These are phyloP conservation scores for Urocitellus parryii DNA, from an alignment of 2,113 vertebrate species.

Conservation along the genomic window DNA sequence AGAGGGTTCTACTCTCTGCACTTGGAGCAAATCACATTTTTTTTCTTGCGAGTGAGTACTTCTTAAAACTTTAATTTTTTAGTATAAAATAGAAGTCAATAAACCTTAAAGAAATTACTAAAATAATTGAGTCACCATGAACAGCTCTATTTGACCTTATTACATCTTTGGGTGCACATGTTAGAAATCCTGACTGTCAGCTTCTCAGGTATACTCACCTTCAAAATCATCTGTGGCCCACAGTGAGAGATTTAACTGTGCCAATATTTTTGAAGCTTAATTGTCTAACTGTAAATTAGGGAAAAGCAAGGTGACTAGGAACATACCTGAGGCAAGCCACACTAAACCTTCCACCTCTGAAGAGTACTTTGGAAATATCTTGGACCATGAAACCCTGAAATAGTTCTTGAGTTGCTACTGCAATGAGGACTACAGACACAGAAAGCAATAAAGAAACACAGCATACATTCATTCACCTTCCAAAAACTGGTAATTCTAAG, in stretches of 20 bases:
- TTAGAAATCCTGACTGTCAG: conserved; percentile 25
- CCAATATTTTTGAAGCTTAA: conserved; percentile 28
- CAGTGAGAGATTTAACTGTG: neutral
- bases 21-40: neutral
- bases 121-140: conserved; percentile 30
- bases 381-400: neutral
- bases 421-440: neutral
- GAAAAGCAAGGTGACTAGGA: neutral
- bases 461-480: neutral
- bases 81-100: neutral
- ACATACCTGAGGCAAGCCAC: neutral
- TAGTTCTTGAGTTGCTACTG: neutral
- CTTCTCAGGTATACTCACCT: neutral
- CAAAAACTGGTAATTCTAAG: neutral
- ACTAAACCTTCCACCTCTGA: neutral
- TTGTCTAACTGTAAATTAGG: neutral
- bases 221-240: neutral
- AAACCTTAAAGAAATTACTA: conserved; percentile 24
- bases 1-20: neutral
- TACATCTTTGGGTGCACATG: neutral
- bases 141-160: neutral
- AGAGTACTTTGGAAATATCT: neutral
- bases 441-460: neutral
- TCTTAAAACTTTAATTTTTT: neutral
- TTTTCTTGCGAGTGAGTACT: neutral